A percentile compares a stretch with the other conserved stretches of the same genome.
Conservation (phyloP, 2,888 invertebrate genomes). For the Sinhomidia bicolor region DNA sequence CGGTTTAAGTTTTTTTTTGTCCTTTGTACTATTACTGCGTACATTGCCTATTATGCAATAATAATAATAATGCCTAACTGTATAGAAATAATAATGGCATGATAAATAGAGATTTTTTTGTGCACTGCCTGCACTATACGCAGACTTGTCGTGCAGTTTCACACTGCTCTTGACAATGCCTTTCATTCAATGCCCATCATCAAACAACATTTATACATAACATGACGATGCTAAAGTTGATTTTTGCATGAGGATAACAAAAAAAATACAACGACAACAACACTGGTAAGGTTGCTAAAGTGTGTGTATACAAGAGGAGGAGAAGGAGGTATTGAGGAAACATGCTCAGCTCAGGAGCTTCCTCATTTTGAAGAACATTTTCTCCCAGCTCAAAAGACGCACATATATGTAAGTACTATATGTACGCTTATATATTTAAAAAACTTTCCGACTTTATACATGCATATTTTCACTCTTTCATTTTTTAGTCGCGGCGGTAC, state of each 20-base stretch:
- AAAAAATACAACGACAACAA: background rate
- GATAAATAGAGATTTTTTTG: background rate
- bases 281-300: conserved; percentile 8
- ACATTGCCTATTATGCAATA: conserved; percentile 11
- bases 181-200: conserved; percentile 47
- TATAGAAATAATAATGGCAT: background rate
- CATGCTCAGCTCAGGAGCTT: conserved; percentile 15
- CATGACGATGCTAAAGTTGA: background rate
- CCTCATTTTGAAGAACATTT: conserved; percentile 29
- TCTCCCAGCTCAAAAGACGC: background rate
- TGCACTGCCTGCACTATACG: background rate
- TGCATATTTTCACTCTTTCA: background rate
- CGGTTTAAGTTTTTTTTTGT: conserved; percentile 26
- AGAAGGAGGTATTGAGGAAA: conserved; percentile 31
- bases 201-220: conserved; percentile 33
- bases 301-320: background rate
- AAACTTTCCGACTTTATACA: background rate
- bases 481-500: background rate
- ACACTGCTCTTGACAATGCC: conserved; percentile 29
- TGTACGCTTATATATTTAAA: too few species aligned
- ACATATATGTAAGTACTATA: too few species aligned
- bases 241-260: conserved; percentile 37
- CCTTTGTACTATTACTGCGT: background rate
- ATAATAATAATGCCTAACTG: background rate
- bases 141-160: background rate